phyloP scores from a whole-genome alignment of 2,888 invertebrate genomes.

The Perdita meconis region DNA sequence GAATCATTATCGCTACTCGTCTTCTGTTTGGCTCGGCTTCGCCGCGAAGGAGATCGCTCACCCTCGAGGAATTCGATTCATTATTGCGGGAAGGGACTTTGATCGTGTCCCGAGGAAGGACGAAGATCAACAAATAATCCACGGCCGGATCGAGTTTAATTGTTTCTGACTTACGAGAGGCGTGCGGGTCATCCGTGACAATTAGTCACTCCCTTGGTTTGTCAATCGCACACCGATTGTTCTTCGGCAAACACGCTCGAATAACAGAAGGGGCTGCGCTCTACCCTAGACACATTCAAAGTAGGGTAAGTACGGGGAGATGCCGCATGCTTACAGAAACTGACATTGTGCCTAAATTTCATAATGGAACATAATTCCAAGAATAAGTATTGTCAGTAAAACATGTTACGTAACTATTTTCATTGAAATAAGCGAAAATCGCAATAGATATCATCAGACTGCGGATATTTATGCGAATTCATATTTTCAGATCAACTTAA shows the following conservation, averaged over 20 bases:
- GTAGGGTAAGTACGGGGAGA: too few species aligned
- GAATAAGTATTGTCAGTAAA: too few species aligned
- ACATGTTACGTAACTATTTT: too few species aligned
- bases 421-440: too few species aligned
- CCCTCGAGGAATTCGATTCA: constrained; percentile 18
- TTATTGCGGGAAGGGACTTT: constrained; percentile 11
- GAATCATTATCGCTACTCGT: constrained; percentile 50
- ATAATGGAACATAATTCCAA: too few species aligned
- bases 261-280: background rate
- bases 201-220: background rate
- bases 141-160: constrained; percentile 22
- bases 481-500: too few species aligned
- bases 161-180: background rate
- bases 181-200: background rate
- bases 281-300: too few species aligned
- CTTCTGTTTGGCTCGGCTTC: constrained; percentile 17
- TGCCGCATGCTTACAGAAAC: too few species aligned
- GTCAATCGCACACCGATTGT: background rate
- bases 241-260: background rate
- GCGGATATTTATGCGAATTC: too few species aligned
- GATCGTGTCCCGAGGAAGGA: constrained; percentile 9
- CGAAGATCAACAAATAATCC: constrained; percentile 34
- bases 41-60: background rate
- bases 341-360: too few species aligned
- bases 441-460: too few species aligned